Evolutionary conservation across 2,113 vertebrate species (phyloP).

Genomic region (Pica pica): DNA sequence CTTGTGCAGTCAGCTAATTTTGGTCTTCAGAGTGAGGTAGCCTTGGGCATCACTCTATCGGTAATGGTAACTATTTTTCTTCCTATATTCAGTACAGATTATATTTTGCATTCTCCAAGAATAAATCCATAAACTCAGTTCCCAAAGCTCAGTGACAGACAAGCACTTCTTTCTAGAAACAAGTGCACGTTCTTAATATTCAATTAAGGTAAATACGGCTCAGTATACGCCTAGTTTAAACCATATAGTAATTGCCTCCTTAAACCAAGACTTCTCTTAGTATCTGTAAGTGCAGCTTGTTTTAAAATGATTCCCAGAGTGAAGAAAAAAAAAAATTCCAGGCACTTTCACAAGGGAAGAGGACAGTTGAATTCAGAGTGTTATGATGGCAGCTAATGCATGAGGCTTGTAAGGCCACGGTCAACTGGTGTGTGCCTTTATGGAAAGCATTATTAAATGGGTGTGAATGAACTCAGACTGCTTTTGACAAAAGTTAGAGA

Average conservation of each 20-base stretch:
- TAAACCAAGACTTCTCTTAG: not conserved
- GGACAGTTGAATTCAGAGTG: not conserved
- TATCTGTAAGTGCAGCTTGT: not conserved
- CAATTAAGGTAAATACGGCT: not conserved
- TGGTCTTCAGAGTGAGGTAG: not conserved
- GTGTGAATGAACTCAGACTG: not conserved
- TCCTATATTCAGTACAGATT: not conserved
- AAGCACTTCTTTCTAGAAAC: not conserved
- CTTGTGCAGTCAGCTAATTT: accelerated
- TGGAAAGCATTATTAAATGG: not conserved
- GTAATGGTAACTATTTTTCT: not conserved
- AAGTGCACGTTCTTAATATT: not conserved
- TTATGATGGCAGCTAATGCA: not conserved
- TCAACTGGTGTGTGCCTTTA: not conserved
- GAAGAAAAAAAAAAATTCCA: not conserved
- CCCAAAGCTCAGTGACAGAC: not conserved
- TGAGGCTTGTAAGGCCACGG: not conserved
- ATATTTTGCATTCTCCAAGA: not conserved
- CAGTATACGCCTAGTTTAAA: not conserved
- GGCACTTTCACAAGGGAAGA: not conserved
- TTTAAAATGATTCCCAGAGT: not conserved
- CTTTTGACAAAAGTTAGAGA: not conserved
- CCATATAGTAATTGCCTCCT: not conserved
- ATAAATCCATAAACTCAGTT: not conserved
- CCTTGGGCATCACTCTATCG: not conserved